Percentiles rank a stretch among this genome's conserved stretches.
Conservation (phyloP, 35 echinoderm and acorn worm genomes). For the Patiria miniata region DNA sequence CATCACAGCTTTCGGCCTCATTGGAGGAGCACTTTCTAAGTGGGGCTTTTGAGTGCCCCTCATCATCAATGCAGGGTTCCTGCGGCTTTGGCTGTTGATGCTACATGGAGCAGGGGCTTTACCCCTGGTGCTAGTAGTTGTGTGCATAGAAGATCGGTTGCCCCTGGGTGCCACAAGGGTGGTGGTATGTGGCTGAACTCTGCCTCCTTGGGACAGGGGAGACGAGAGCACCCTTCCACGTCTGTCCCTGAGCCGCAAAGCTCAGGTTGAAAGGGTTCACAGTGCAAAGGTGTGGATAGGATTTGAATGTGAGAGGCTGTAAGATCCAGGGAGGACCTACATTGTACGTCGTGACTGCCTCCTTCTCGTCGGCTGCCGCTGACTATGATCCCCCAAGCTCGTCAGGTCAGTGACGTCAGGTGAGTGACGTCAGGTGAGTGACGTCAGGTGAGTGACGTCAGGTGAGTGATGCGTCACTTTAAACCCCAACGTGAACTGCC, state of each 20-base stretch:
- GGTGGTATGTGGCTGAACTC: conserved; percentile 5
- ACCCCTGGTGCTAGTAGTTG: not conserved
- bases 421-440: not conserved
- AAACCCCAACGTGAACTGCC: no score
- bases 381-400: not conserved
- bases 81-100: not conserved
- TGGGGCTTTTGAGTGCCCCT: not conserved
- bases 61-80: not conserved
- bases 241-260: not conserved
- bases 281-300: not conserved
- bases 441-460: not conserved
- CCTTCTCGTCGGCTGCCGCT: not conserved
- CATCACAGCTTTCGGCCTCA: not conserved
- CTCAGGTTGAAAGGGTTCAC: no score
- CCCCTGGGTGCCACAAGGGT: not conserved
- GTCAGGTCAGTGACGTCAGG: not conserved
- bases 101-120: conserved; percentile 6
- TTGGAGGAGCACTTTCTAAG: not conserved
- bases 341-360: not conserved
- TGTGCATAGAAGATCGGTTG: not conserved
- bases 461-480: no score
- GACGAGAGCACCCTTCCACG: not conserved
- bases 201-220: conserved; percentile 5
- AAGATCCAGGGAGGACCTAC: conserved; percentile 6
- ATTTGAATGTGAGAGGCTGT: conserved; percentile 2